Conservation (phyloP, 2,888 invertebrate species). For the Ptilodon capucinus region DNA sequence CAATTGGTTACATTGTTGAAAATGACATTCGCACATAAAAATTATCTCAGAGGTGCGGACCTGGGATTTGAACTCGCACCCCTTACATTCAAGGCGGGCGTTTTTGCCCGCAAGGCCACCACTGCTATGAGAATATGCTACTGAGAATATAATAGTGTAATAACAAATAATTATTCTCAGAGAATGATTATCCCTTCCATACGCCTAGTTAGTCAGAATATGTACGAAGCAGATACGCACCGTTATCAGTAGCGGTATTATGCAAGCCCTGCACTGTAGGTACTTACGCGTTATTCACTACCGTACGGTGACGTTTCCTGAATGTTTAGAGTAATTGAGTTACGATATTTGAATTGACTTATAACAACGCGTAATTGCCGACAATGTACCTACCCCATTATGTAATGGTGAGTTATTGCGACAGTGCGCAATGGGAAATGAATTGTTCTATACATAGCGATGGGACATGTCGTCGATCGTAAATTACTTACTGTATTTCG, state of each 20-base stretch:
- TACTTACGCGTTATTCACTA: slow-evolving; percentile 32
- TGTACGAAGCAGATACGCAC: neutral
- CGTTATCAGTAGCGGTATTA: slow-evolving; percentile 38
- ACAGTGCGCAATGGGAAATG: slow-evolving; percentile 38
- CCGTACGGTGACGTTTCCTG: slow-evolving; percentile 62
- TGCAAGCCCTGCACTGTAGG: slow-evolving; percentile 47
- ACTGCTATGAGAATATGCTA: no score
- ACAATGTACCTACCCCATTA: slow-evolving; percentile 34
- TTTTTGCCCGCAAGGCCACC: no score
- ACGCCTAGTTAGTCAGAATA: neutral
- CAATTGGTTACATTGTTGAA: no score
- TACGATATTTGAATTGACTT: slow-evolving; percentile 52
- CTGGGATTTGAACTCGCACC: no score
- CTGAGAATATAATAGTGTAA: no score
- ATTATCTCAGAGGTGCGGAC: no score
- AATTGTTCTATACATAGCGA: slow-evolving; percentile 35
- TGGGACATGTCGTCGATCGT: neutral
- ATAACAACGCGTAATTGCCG: slow-evolving; percentile 50
- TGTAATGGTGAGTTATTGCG: slow-evolving; percentile 41
- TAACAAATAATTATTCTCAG: neutral
- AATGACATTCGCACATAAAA: no score
- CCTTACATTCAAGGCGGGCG: no score
- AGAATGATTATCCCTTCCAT: neutral
- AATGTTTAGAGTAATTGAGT: slow-evolving; percentile 60
- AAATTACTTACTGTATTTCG: neutral